Percentiles rank a stretch among this genome's conserved stretches.
Evolutionary conservation across 1,140 invertebrate species (phyloP).

Genomic region (Lethrus apterus): DNA sequence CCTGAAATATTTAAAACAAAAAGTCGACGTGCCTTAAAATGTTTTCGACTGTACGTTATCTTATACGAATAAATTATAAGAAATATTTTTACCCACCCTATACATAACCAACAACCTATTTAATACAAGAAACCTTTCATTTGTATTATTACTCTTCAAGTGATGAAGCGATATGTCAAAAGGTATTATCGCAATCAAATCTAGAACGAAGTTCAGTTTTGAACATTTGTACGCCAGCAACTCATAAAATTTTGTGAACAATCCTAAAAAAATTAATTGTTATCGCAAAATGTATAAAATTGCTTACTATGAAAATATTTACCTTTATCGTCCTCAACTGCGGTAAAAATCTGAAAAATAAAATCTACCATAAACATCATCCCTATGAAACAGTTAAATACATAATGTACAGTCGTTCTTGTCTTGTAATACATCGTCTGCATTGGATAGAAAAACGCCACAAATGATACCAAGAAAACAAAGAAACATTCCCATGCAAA

Average conservation of each 20-base stretch:
- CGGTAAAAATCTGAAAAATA: slow-evolving; percentile 13
- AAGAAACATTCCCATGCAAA: slow-evolving; percentile 14
- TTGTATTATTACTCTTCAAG: not conserved
- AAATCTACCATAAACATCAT: slow-evolving; percentile 9
- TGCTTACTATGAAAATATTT: not conserved
- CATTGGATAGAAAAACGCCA: slow-evolving; percentile 14
- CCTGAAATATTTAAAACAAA: not conserved
- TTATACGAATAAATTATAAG: not conserved
- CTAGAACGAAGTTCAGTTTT: slow-evolving; percentile 4
- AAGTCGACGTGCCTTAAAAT: not conserved
- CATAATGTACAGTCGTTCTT: not conserved
- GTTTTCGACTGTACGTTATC: not conserved
- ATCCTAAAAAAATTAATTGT: slow-evolving; percentile 1
- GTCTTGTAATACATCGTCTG: not conserved
- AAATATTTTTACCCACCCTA: slow-evolving; percentile 6
- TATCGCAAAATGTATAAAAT: not conserved
- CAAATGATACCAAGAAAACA: not conserved
- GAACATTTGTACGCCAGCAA: slow-evolving; percentile 6
- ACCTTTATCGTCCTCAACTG: slow-evolving; percentile 13
- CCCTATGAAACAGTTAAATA: slow-evolving; percentile 3
- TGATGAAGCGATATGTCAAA: not conserved
- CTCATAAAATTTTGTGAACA: slow-evolving; percentile 9
- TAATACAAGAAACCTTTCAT: slow-evolving; percentile 3
- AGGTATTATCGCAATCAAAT: slow-evolving; percentile 1
- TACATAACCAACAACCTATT: slow-evolving; percentile 11